A percentile compares a stretch with the other conserved stretches of the same genome.
These are phyloP conservation scores for Xiphorhynchus erythropygius DNA, from an alignment of 2,797 vertebrate species.

Conservation along the genomic window DNA sequence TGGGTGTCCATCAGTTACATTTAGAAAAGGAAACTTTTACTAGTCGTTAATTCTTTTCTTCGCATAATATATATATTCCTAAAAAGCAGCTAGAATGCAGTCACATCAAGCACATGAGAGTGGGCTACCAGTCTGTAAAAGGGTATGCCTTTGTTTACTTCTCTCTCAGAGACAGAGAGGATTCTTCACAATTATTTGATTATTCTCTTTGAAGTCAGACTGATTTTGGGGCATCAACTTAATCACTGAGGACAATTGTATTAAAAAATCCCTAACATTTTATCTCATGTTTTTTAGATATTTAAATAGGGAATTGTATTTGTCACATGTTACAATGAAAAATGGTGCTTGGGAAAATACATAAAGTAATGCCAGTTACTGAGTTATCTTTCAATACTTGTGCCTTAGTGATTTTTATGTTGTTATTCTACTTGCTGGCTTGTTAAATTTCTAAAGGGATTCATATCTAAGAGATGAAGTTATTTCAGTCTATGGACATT, in stretches of 20 bases:
- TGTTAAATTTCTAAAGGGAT: conserved; percentile 59
- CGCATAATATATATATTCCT: neutral
- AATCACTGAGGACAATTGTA: neutral
- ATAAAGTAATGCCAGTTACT: conserved; percentile 11
- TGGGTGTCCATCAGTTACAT: neutral
- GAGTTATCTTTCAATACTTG: neutral
- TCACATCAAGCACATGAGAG: neutral
- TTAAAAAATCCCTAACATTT: neutral
- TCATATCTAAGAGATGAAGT: neutral
- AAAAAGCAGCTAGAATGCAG: neutral
- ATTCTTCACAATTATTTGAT: neutral
- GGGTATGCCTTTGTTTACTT: conserved; percentile 4
- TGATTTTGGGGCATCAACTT: neutral
- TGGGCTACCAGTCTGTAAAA: neutral
- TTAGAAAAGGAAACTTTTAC: neutral
- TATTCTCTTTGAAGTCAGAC: neutral
- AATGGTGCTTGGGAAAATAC: conserved; percentile 52
- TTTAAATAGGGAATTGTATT: neutral
- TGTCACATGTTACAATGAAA: neutral
- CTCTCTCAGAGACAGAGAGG: neutral
- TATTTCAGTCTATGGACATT: conserved; percentile 27
- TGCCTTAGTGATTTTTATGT: conserved; percentile 5
- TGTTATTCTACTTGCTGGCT: neutral
- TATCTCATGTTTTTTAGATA: neutral
- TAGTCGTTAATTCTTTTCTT: neutral